Base-by-base conservation (phyloP, 2,113 vertebrate species). In the Gallinago undulata region DNA sequence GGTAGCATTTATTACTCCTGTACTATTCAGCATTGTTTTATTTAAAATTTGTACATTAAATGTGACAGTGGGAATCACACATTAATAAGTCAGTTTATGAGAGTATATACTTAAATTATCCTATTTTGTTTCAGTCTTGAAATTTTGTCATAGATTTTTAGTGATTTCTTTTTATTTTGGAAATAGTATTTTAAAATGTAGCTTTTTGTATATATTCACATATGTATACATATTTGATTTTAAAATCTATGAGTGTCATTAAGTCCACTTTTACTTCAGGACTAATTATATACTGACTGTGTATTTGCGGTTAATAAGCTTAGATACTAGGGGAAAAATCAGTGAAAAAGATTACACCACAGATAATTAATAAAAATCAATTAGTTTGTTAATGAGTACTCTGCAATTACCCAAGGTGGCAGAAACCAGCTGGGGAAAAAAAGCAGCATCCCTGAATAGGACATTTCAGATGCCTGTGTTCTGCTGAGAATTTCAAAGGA, bases 331-430 rank as follows among this genome's bases (percentile, higher is more conserved):
- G 93, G 95, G 94, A 97, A 97, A 96, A 96, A 97, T 96, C 94
- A 98, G 95, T 97, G 89, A 84, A 97, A 97, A 97, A 97, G 83
- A 98, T 98, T 97, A 96, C 85, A 96, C 92, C 72, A 97, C 95
- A 98, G 98, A 98, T 98, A 98, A 98, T 98, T 98, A 98, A 98
- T 98, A 98, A 98, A 98, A 98, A 98, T 98, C 98, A 98, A 98
- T 98, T 98, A 98, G 95, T 97, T 98, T 98, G 95, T 98, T 98
- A 98, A 98, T 98, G 98, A 98, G 98, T 96, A 97, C 92, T 97
- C 93, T 96, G 64, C 89, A 90, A 94, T 97, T 97, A 98, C 97
- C 97, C 98, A 98, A 95, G 97, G 97, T 98, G 93, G 92, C 60
- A 95, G 95, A 96, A 98, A 96, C 86, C 96, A 98, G 75, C 89